phyloP scores from a whole-genome alignment of 2,888 invertebrate genomes.

The Clepsis dumicolana region DNA sequence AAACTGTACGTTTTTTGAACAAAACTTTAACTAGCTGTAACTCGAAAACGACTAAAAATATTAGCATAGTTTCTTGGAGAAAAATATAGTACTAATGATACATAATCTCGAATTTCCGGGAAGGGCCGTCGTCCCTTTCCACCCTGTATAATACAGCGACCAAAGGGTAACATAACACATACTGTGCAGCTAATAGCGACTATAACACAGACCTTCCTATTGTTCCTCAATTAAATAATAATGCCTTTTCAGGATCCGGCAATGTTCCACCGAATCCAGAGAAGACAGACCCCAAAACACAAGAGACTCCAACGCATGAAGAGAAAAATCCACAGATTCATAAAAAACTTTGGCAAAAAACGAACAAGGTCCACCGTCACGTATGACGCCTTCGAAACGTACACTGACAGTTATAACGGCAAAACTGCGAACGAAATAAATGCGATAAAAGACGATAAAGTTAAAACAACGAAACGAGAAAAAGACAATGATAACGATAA shows the following conservation, averaged over 20 bases:
- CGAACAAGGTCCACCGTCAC: slow-evolving; percentile 52
- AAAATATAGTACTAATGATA: no score
- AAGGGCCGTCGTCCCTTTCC: no score
- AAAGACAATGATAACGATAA: slow-evolving; percentile 43
- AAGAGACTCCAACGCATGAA: slow-evolving; percentile 7
- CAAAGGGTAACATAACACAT: no score
- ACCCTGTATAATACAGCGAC: no score
- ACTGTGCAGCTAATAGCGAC: no score
- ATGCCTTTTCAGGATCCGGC: neutral
- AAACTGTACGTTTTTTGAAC: no score
- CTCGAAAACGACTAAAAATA: no score
- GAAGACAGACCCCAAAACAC: neutral
- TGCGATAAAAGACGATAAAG: slow-evolving; percentile 10
- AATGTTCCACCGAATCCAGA: neutral
- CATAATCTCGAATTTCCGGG: no score
- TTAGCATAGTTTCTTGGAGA: no score
- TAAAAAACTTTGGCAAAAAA: slow-evolving; percentile 54
- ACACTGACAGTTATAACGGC: slow-evolving; percentile 37
- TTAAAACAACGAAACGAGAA: neutral
- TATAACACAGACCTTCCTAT: no score
- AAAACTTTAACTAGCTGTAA: no score
- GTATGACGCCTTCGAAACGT: slow-evolving; percentile 41
- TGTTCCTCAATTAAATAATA: neutral
- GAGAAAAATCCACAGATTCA: slow-evolving; percentile 47
- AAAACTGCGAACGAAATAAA: neutral